These are phyloP conservation scores for Mola mola DNA, from an alignment of 2,113 vertebrate species.

Conservation along the genomic window DNA sequence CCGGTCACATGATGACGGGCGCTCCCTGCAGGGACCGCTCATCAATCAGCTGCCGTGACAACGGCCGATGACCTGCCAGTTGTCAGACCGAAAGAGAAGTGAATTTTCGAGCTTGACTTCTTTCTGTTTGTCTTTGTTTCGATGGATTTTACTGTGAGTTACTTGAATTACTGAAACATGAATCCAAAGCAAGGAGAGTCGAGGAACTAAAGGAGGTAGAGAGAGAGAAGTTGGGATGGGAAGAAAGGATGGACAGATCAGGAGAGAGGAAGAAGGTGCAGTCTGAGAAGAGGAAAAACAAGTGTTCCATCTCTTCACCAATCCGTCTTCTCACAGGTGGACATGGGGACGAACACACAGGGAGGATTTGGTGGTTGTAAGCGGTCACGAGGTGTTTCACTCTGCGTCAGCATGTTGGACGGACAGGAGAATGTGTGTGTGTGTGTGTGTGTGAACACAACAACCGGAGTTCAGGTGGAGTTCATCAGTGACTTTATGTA, in stretches of 20 bases:
- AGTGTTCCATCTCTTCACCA: too few species aligned
- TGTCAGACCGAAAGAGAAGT: slow-evolving; percentile 3
- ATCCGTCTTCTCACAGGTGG: too few species aligned
- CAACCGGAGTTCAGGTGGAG: slow-evolving; percentile 19
- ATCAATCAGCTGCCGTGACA: slow-evolving; percentile 37
- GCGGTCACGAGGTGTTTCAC: too few species aligned
- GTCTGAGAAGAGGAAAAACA: neutral
- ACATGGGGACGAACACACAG: too few species aligned
- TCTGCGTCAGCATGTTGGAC: neutral
- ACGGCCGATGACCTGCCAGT: neutral
- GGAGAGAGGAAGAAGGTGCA: neutral
- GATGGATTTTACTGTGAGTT: neutral
- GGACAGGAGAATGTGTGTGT: too few species aligned
- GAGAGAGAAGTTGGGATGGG: neutral
- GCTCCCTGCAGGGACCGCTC: slow-evolving; percentile 40
- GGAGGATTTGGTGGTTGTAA: too few species aligned
- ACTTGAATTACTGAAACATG: too few species aligned
- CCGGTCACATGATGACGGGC: slow-evolving; percentile 19
- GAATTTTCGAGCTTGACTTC: neutral
- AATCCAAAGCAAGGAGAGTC: neutral
- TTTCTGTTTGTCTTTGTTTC: neutral
- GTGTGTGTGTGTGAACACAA: too few species aligned
- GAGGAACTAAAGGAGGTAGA: neutral
- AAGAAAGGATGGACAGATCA: neutral
- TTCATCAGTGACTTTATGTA: slow-evolving; percentile 34